These are phyloP conservation scores for Diplodus puntazzo DNA, from an alignment of 2,797 vertebrate genomes.

Conservation along the genomic window DNA sequence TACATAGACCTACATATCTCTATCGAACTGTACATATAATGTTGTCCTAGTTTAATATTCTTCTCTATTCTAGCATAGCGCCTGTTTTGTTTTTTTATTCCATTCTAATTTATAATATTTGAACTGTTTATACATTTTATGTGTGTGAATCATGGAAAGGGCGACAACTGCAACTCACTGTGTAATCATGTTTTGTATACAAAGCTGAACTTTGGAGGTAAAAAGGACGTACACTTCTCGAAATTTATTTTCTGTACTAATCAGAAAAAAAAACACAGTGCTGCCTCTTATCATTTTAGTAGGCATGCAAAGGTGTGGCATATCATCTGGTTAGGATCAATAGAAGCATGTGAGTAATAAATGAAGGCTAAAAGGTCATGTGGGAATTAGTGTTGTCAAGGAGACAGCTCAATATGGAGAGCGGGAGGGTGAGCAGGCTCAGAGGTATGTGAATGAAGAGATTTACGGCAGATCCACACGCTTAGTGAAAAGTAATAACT, in stretches of 20 bases:
- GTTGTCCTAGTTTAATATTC: no score
- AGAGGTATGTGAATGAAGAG: conserved; percentile 69
- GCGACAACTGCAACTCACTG: no score
- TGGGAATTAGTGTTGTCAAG: conserved; percentile 79
- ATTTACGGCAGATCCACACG: conserved; percentile 65
- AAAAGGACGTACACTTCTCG: not conserved
- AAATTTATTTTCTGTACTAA: not conserved
- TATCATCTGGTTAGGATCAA: conserved; percentile 71
- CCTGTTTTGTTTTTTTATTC: no score
- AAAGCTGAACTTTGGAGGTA: not conserved
- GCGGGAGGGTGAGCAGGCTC: conserved; percentile 48
- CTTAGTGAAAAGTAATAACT: conserved; percentile 53
- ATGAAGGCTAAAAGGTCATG: conserved; percentile 74
- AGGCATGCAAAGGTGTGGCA: conserved; percentile 61
- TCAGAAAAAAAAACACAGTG: conserved; percentile 28
- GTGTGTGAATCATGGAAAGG: no score
- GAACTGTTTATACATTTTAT: no score
- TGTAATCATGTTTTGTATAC: no score
- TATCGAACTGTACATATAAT: no score
- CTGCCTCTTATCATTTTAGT: conserved; percentile 42
- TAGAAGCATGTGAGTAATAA: conserved; percentile 73
- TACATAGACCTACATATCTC: no score
- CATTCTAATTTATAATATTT: no score
- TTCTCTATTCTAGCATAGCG: no score
- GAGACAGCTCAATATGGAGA: conserved; percentile 63